Percentiles rank a stretch among this genome's conserved stretches.
Conservation (phyloP, 2,888 invertebrate species). For the Athalia circularis region DNA sequence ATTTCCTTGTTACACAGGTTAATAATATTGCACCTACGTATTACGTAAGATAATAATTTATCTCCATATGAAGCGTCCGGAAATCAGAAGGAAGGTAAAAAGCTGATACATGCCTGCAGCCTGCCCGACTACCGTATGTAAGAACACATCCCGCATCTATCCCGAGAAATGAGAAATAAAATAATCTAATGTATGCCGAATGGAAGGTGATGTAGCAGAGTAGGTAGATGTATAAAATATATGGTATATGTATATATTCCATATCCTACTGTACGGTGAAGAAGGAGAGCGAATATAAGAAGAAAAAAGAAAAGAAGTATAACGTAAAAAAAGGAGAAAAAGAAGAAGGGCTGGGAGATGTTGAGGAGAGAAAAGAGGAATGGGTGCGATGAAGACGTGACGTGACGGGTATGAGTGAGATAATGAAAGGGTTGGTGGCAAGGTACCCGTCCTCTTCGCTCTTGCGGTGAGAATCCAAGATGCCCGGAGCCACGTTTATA, state of each 20-base stretch:
- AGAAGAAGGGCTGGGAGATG: background rate
- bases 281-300: too few relatives aligned
- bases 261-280: background rate
- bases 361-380: constrained; percentile 47
- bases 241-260: background rate
- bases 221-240: background rate
- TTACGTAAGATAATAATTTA: too few relatives aligned
- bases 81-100: too few relatives aligned
- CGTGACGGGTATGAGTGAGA: constrained; percentile 59
- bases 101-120: too few relatives aligned
- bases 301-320: background rate
- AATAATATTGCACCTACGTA: too few relatives aligned
- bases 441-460: constrained; percentile 9
- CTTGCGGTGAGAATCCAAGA: constrained; percentile 22
- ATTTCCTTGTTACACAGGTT: too few relatives aligned
- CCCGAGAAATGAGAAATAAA: constrained; percentile 1
- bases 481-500: constrained; percentile 33
- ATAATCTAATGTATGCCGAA: constrained; percentile 35
- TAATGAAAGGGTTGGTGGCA: constrained; percentile 60
- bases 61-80: too few relatives aligned
- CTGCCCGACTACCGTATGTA: too few relatives aligned
- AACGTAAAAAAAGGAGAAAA: background rate
- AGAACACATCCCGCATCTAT: background rate
- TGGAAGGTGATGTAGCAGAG: constrained; percentile 10
- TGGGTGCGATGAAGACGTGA: constrained; percentile 61